Base-by-base conservation (phyloP, 1,140 invertebrate species). In the Ephestia elutella region DNA sequence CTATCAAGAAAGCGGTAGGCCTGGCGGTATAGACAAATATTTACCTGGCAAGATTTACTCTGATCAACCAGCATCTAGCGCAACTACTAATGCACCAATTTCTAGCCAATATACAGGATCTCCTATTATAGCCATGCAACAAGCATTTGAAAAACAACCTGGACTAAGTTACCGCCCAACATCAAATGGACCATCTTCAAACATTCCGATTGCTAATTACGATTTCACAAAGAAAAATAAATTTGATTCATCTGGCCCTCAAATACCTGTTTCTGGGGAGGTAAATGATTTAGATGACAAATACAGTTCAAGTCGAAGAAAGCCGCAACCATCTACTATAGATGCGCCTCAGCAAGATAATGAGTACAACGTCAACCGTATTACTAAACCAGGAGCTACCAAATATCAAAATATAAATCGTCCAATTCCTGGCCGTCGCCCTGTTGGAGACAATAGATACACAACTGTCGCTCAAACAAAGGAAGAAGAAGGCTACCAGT, bases 401-500 rank as follows among this genome's bases (percentile, higher is more conserved):
- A 10, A 25, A 25, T n/a, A 0, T 53, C 50, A 53, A n/a, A 53
- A 21, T 53, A 25, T 11, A 25, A 53, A 53, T n/a, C 50, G n/a
- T 11, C n/a, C 50, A 25, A 25, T 21, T 25, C n/a, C 21, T 25
- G 7, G n/a, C 4, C 50, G 19, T 5, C 20, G 13, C 2, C 50
- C 21, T 53, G n/a, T 5, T 53, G 50, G 1, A 25, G 19, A 0
- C 10, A 50, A 50, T 21, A 50, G n/a, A 50, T 50, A 20, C 9
- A 53, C 50, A 25, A 53, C 49, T 50, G 9, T 53, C 9, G 19
- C 20, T 25, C 3, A 51, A 28, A 18, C n/a, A 15, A 7, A 54
- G 11, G 11, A 59, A 57, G 57, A 57, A 44, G 50, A 49, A 49
- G 64, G 64, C 18, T 66, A 66, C 28, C 35, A 62, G 48, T 66